Base-by-base conservation (phyloP, 2,113 vertebrate genomes). In the Heterocephalus glaber region DNA sequence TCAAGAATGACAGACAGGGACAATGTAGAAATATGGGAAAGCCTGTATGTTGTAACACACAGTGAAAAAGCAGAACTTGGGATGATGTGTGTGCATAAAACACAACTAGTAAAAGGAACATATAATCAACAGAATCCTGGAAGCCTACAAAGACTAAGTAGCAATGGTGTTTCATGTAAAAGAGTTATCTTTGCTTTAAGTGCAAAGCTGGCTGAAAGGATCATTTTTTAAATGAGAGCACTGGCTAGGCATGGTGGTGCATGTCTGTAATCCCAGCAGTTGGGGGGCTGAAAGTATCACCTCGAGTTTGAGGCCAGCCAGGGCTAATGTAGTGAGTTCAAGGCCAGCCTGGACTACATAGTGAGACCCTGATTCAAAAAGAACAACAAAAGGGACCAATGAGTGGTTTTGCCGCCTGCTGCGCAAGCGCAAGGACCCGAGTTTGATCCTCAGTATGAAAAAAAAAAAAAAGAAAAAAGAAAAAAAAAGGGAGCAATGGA, bases 161-260 rank as follows among this genome's bases (percentile, higher is more conserved):
- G 47, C 66, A 70, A 13, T 10, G 63, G 63, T 14, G 54, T 54
- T 84, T 68, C 83, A n/a, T 19, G 8, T 91, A 58, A 13, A 85
- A 76, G 13, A 38, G 82, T 47, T 65, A 65, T 28, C 41, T 86
- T 61, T n/a, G 38, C 52, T 84, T 95, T 83, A 47, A 90, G 49
- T 63, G 3, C 22, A 85, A 89, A 84, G 35, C 17, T 95, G 35
- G 12, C 41, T 85, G 63, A 94, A 94, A 90, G 12, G 54, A 86
- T 65, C 19, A 44, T 58, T 96, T 95, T 96, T 74, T 7, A 92
- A 86, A 70, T 86, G 56, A 56, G 54, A 56, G 10, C 54, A 56
- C 54, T 56, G 54, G 54, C 54, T 14, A 12, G 54, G 54, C 54
- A 12, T 56, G 54, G 54, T 56, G 54, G 54, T 3, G 13, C 54